phyloP scores from a whole-genome alignment of 2,113 vertebrate genomes.

The Entomyzon cyanotis region DNA sequence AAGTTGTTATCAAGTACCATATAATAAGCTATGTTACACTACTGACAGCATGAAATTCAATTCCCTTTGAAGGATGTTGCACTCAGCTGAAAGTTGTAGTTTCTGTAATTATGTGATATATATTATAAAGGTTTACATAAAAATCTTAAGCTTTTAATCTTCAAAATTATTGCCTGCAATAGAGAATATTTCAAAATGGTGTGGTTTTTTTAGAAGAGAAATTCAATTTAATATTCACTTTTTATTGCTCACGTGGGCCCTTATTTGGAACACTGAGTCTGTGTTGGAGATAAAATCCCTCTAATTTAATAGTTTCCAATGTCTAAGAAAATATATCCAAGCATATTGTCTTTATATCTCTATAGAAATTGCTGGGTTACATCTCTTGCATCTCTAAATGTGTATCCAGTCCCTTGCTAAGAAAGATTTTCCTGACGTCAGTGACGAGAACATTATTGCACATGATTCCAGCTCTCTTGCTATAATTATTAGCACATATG shows the following conservation, averaged over 20 bases:
- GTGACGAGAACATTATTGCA: accelerated
- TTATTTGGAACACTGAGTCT: not conserved
- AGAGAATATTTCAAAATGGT: not conserved
- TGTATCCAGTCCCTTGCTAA: not conserved
- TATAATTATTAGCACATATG: not conserved
- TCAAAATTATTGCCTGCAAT: not conserved
- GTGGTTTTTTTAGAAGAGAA: not conserved
- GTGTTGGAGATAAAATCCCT: not conserved
- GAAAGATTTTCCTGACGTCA: not conserved
- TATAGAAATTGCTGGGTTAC: not conserved
- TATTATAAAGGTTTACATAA: not conserved
- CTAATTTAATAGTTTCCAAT: not conserved
- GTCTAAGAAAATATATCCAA: not conserved
- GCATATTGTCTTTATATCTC: not conserved
- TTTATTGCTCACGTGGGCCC: not conserved
- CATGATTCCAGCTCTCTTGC: not conserved
- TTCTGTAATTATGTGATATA: not conserved
- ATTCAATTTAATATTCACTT: not conserved
- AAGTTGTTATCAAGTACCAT: not conserved
- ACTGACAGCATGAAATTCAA: not conserved
- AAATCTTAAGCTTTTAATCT: not conserved
- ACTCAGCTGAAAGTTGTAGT: not conserved
- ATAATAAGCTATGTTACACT: not conserved
- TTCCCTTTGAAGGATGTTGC: not conserved
- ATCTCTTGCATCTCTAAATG: not conserved